Base-by-base conservation (phyloP, 2,797 vertebrate species). In the Momotus momota region DNA sequence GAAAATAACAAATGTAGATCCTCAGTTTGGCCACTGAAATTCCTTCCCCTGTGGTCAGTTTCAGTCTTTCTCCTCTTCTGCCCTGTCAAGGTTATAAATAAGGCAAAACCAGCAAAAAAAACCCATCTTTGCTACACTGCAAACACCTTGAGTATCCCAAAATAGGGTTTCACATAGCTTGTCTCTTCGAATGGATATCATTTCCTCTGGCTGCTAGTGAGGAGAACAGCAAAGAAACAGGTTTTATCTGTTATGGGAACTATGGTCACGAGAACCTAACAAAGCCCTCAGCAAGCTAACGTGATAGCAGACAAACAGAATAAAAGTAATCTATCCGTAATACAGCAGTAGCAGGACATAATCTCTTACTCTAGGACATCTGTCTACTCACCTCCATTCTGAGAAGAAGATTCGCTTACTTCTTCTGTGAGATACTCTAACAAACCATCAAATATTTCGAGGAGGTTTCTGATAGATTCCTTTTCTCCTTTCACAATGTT, bases 401-500 rank as follows among this genome's bases (percentile, higher is more conserved):
- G 98, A 65, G 98, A 98, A 73, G 98, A 95, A 19, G 98, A 98
- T 86, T 98, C 98, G 31, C 98, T 98, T 84, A 97, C 98, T 93
- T 99, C 98, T 97, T 99, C 99, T 15, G 98, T 99, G 64, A 99
- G 99, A 94, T 99, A 99, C 61, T 99, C 99, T 94, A 99, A 90
- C 91, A 99, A 98, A 7, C 99, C 99, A 94, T 99, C 99, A 86
- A 99, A 99, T 96, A 99, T 99, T 98, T 99, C 99, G 7, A 99
- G 95, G 57, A 99, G 98, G 96, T 99, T 99, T 97, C 96, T 98
- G 94, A 99, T 98, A 23, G 99, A 99, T 81, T 99, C 99, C 84
- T 93, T 97, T 89, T 99, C 98, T 62, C 99, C 99, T 96, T 97
- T 98, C 92, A 99, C 98, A 73, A 99, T 98, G 97, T 99, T 99